These are phyloP conservation scores for Lithophane socia DNA, from an alignment of 2,888 invertebrate species.

Conservation along the genomic window DNA sequence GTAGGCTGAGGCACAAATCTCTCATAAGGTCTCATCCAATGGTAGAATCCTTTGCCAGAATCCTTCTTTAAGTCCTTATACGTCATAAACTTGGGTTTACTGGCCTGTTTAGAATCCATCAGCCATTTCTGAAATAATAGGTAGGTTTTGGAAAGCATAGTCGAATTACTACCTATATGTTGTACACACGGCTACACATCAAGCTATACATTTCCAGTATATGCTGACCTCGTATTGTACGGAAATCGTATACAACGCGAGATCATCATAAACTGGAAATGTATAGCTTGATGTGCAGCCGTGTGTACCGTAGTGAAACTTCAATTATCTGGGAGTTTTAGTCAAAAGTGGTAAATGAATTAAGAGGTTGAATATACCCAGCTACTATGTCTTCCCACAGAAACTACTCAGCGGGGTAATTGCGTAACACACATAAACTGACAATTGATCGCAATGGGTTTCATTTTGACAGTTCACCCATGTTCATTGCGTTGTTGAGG, in stretches of 20 bases:
- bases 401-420: neutral
- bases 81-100: constrained; percentile 79
- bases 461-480: too few relatives aligned
- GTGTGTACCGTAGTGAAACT: too few relatives aligned
- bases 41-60: constrained; percentile 84
- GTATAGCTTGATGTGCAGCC: too few relatives aligned
- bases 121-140: constrained; percentile 82
- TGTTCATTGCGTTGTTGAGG: too few relatives aligned
- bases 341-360: neutral
- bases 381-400: neutral
- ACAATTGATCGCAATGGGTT: too few relatives aligned
- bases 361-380: neutral
- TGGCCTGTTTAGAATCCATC: constrained; percentile 82
- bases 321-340: neutral
- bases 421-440: too few relatives aligned
- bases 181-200: too few relatives aligned
- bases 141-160: neutral
- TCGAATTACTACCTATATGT: too few relatives aligned
- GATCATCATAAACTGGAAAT: too few relatives aligned
- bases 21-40: constrained; percentile 87
- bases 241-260: too few relatives aligned
- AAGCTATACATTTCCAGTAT: too few relatives aligned
- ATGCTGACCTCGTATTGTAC: too few relatives aligned
- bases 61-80: constrained; percentile 83
- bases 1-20: constrained; percentile 77